Conservation (phyloP, 2,888 invertebrate genomes). For the Chirona hameri region DNA sequence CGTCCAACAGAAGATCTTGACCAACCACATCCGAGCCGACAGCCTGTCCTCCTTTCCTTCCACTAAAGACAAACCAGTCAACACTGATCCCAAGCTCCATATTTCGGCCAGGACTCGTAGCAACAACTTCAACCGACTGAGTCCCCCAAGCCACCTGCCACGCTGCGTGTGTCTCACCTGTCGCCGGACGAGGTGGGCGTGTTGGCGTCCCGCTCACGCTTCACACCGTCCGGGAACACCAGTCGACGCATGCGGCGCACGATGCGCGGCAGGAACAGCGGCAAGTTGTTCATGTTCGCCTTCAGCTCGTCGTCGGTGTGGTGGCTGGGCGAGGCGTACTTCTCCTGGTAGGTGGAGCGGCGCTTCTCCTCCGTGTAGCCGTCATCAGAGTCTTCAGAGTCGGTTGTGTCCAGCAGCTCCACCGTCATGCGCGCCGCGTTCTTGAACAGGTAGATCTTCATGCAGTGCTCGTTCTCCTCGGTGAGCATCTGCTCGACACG, state of each 20-base stretch:
- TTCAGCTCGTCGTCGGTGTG: constrained; percentile 4
- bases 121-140: not conserved
- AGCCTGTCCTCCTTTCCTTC: no score
- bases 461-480: constrained; percentile 76
- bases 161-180: not conserved
- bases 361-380: constrained; percentile 39
- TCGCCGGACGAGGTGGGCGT: not conserved
- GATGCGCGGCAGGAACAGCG: constrained; percentile 34
- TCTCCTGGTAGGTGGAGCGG: constrained; percentile 23
- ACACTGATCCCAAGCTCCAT: no score
- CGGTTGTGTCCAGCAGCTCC: constrained; percentile 73
- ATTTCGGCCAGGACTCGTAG: no score
- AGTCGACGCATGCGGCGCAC: constrained; percentile 29
- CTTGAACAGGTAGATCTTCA: constrained; percentile 85
- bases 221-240: not conserved
- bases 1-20: no score
- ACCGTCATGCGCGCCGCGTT: constrained; percentile 80
- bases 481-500: constrained; percentile 72
- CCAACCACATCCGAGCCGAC: no score
- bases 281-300: constrained; percentile 31
- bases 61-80: no score
- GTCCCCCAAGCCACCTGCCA: not conserved
- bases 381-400: constrained; percentile 50
- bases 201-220: not conserved
- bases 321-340: constrained; percentile 13